Conservation (phyloP, 2,113 vertebrate genomes). For the Mastomys natalensis region DNA sequence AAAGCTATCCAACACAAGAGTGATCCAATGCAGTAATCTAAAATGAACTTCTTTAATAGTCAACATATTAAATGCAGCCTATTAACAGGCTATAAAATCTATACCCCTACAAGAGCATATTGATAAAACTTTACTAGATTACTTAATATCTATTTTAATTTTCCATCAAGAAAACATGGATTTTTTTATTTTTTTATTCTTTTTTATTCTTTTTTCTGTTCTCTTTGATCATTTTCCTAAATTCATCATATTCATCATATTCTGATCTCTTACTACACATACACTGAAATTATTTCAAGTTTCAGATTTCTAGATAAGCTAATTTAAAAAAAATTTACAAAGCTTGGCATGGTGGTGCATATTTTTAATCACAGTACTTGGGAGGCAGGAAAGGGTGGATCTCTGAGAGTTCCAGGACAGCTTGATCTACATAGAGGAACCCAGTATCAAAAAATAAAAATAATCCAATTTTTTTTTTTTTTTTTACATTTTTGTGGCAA, state of each 20-base stretch:
- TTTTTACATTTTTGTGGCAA: conserved; percentile 5
- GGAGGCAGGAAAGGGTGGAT: background rate
- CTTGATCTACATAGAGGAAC: no score
- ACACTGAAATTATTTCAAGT: background rate
- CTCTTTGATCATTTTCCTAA: conserved; percentile 46
- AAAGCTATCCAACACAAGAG: background rate
- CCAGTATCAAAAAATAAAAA: background rate
- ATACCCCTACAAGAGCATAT: background rate
- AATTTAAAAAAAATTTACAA: background rate
- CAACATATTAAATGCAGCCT: background rate
- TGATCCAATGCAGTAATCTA: background rate
- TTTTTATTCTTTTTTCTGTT: background rate
- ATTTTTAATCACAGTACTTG: background rate
- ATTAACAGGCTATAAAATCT: background rate
- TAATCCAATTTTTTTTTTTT: background rate
- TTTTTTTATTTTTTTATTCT: background rate
- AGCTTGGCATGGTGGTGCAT: background rate
- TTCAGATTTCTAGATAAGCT: background rate
- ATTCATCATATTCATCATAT: conserved; percentile 7
- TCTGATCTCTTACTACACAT: background rate
- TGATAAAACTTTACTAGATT: background rate
- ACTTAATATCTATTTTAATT: background rate
- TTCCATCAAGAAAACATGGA: background rate
- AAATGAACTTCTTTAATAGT: background rate
- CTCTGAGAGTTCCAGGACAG: background rate